A percentile compares a stretch with the other conserved stretches of the same genome.
Conservation (phyloP, 35 echinoderm and acorn worm genomes). For the Patiria miniata region DNA sequence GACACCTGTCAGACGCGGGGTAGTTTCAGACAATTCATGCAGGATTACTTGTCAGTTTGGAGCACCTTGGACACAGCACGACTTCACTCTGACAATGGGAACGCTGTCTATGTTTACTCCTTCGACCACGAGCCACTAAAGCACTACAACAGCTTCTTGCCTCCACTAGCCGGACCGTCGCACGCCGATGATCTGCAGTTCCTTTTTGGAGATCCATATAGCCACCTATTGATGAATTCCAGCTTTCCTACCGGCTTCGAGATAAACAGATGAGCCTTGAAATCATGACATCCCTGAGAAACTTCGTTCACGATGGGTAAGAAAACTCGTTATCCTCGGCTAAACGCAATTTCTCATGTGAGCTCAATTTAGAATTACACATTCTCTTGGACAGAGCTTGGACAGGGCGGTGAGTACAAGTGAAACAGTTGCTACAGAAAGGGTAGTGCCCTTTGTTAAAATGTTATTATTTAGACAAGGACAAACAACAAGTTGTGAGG, state of each 20-base stretch:
- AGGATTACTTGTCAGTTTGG: background rate
- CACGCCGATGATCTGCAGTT: slow-evolving; percentile 42
- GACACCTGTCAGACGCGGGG: background rate
- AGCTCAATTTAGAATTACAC: background rate
- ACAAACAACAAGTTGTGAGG: too few species aligned
- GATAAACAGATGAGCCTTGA: slow-evolving; percentile 12
- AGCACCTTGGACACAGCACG: slow-evolving; percentile 5
- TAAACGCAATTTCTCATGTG: too few species aligned
- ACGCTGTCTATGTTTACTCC: background rate
- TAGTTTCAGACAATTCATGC: slow-evolving; percentile 8
- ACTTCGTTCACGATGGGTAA: slow-evolving; percentile 28
- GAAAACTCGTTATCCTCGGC: too few species aligned
- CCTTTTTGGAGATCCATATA: slow-evolving; percentile 40
- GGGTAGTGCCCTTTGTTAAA: background rate
- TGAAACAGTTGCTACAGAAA: background rate
- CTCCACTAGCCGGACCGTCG: background rate
- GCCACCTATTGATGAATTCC: background rate
- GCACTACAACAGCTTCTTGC: background rate
- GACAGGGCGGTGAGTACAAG: background rate
- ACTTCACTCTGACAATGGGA: background rate
- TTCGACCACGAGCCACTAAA: background rate
- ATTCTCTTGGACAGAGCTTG: background rate
- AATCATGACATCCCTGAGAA: background rate
- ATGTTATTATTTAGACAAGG: background rate
- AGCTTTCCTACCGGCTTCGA: slow-evolving; percentile 17